Evolutionary conservation across 2,797 vertebrate genomes (phyloP).

Genomic region (Pachyuromys duprasi): DNA sequence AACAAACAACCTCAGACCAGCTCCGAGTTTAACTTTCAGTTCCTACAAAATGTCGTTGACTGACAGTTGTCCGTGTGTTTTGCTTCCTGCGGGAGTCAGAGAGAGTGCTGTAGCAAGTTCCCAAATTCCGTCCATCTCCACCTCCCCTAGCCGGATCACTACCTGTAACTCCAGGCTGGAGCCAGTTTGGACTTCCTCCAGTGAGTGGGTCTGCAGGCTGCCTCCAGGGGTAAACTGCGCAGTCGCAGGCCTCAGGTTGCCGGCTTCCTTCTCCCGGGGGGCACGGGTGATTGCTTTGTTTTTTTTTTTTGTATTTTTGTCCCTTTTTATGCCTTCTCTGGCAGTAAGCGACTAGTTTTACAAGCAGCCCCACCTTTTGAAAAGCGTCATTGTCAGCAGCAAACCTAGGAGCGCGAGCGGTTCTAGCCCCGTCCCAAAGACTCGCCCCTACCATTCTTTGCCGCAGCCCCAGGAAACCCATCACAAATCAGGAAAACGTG

Average conservation of each 20-base stretch:
- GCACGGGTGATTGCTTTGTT: neutral
- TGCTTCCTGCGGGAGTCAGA: neutral
- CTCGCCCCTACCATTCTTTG: neutral
- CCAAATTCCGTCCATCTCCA: neutral
- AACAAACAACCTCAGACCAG: neutral
- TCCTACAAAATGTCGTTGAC: neutral
- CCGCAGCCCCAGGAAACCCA: neutral
- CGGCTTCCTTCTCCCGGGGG: neutral
- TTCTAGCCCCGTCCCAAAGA: neutral
- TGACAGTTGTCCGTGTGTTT: neutral
- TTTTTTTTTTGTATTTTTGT: neutral
- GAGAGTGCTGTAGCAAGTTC: neutral
- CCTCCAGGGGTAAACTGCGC: neutral
- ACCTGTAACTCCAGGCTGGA: neutral
- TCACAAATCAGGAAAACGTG: neutral
- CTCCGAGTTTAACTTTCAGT: neutral
- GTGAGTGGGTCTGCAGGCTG: neutral
- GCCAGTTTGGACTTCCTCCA: neutral
- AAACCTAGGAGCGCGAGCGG: neutral
- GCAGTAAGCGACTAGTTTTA: slow-evolving; percentile 32
- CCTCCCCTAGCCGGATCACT: neutral
- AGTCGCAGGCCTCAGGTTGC: neutral
- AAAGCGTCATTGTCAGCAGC: neutral
- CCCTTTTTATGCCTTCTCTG: slow-evolving; percentile 2
- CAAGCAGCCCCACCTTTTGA: neutral